Evolutionary conservation across 1,140 invertebrate species (phyloP), one percentile per base, ranked within the genome.

Genomic region (Plectrocnemia conspersa): DNA sequence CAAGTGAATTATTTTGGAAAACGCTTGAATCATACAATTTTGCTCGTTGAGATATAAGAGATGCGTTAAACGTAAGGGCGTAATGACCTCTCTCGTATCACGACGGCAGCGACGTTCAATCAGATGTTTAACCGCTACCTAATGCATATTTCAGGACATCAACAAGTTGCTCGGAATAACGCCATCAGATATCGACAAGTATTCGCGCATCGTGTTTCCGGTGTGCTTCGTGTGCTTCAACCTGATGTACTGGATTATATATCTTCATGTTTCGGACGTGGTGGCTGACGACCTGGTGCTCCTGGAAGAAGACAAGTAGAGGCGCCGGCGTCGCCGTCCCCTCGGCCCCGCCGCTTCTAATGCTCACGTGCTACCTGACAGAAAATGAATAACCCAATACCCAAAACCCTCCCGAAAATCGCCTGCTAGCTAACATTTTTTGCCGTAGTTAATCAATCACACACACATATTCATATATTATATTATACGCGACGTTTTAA

Each of bases 161-260:
- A 91, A 88, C 77, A 91, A 91, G 71, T 77, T 93, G 62, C 85
- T 89, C 66, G 88, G 92, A 65, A 90, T 91, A 52, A 93, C 91
- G 58, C 90, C 93, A 38, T 93, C 89, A 66, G 92, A 94, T 79
- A 95, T 97, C 73, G 93, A 97, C 81, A 97, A 95, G 75, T 95
- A 96, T 69, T 93, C 90, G 25, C 82, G 93, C 65, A 93, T 95
- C 71, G 89, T 95, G 64, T 96, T 96, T 73, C 93, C 93, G 5
- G 91, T 97, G 40, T 94, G 91, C 77, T 97, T 97, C 78, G 88
- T 95, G 58, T 94, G 92, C 75, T 97, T 97, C 81, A 96, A 97
- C 73, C 82, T 96, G 45, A 95, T 94, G 91, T 96, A 97, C 74
- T 97, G 93, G 93, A 93, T 95, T 70, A 95, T 96, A 64, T 96